Evolutionary conservation across 1,140 invertebrate species (phyloP).

Genomic region (Lithobius niger): DNA sequence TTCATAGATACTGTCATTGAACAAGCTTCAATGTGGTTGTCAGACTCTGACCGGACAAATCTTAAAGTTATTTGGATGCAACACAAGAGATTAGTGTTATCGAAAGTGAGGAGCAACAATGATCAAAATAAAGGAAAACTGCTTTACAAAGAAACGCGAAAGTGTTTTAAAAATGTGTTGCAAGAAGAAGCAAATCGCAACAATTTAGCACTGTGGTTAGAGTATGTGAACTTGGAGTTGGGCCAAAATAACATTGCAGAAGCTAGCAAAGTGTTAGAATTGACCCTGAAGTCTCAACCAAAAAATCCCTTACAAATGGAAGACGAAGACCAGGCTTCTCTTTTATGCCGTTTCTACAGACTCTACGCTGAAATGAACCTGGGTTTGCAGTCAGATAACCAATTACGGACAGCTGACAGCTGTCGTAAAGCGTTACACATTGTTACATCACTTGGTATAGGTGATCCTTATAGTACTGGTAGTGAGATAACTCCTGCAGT

Average conservation of each 20-base stretch:
- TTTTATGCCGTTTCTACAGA: neutral
- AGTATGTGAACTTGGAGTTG: slow-evolving; percentile 30
- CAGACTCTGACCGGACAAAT: slow-evolving; percentile 13
- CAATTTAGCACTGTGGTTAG: slow-evolving; percentile 31
- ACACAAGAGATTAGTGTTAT: slow-evolving; percentile 15
- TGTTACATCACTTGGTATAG: slow-evolving; percentile 9
- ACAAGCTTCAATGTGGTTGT: slow-evolving; percentile 15
- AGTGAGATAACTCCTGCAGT: slow-evolving; percentile 12
- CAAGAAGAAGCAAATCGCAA: slow-evolving; percentile 32
- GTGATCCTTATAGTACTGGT: slow-evolving; percentile 14
- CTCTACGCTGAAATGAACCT: slow-evolving; percentile 12
- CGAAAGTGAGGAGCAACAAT: slow-evolving; percentile 4
- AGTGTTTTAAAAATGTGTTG: slow-evolving; percentile 30
- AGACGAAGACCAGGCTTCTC: neutral
- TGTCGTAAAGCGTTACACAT: slow-evolving; percentile 8
- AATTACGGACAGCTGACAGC: neutral
- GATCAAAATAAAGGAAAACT: slow-evolving; percentile 10
- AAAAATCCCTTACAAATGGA: neutral
- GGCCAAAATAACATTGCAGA: slow-evolving; percentile 23
- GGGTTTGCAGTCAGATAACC: neutral
- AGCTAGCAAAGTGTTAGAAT: slow-evolving; percentile 28
- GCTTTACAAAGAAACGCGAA: slow-evolving; percentile 28
- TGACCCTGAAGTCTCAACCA: slow-evolving; percentile 20
- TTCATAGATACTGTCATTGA: neutral
- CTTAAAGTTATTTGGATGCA: slow-evolving; percentile 22